Conservation (phyloP, 2,797 vertebrate genomes). For the Neomorphus geoffroyi region DNA sequence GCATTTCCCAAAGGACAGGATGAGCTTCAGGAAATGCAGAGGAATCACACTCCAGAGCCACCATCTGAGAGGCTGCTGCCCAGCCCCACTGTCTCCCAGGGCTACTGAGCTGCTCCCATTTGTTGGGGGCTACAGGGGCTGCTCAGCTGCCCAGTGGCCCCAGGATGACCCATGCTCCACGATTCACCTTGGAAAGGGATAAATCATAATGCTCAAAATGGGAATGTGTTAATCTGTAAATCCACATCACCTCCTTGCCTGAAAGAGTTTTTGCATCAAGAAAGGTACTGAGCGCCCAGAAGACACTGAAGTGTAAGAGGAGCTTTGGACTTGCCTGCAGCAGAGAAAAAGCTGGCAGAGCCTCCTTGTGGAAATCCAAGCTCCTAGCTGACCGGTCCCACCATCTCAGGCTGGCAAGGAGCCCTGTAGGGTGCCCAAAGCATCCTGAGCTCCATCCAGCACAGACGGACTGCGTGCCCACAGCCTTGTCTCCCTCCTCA, state of each 20-base stretch:
- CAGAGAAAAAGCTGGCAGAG: not conserved
- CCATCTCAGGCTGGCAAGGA: not conserved
- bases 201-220: not conserved
- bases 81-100: not conserved
- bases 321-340: not conserved
- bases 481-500: not conserved
- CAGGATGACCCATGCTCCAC: not conserved
- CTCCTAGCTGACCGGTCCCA: not conserved
- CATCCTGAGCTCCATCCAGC: not conserved
- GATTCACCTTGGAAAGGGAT: not conserved
- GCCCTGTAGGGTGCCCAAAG: not conserved
- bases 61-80: not conserved
- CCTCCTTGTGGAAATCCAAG: not conserved
- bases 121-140: accelerated
- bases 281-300: not conserved
- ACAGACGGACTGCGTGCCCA: accelerated
- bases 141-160: accelerated
- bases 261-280: not conserved
- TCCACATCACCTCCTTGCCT: not conserved
- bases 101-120: not conserved
- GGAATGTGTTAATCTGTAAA: not conserved
- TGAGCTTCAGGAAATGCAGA: not conserved
- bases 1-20: not conserved
- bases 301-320: not conserved
- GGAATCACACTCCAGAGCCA: not conserved